Percentiles rank a stretch among this genome's conserved stretches.
phyloP scores from a whole-genome alignment of 2,113 vertebrate genomes.

The Colius striatus region DNA sequence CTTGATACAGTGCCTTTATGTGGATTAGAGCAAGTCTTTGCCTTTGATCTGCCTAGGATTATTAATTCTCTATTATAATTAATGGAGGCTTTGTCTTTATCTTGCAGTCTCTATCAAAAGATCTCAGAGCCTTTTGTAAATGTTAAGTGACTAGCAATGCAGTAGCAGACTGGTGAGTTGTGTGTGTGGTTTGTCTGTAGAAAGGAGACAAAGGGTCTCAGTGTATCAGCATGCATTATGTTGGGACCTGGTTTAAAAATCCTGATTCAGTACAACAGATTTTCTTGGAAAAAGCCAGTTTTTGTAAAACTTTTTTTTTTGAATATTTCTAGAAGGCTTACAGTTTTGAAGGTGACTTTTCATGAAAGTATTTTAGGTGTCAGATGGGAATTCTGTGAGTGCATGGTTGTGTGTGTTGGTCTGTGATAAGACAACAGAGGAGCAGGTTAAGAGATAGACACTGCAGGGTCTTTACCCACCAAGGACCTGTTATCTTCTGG shows the following conservation, averaged over 20 bases:
- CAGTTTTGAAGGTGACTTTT: background rate
- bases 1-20: background rate
- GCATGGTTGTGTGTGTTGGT: background rate
- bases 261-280: background rate
- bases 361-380: background rate
- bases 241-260: background rate
- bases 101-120: background rate
- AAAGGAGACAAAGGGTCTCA: background rate
- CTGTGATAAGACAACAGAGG: background rate
- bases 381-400: background rate
- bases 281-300: background rate
- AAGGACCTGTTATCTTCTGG: background rate
- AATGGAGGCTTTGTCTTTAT: conserved; percentile 7
- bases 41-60: conserved; percentile 15
- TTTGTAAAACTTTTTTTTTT: background rate
- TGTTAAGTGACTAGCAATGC: background rate
- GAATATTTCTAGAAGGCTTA: background rate
- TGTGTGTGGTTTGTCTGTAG: background rate
- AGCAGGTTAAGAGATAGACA: background rate
- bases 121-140: background rate
- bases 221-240: background rate
- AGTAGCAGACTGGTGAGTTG: background rate
- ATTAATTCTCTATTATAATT: conserved; percentile 4
- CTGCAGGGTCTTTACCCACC: background rate
- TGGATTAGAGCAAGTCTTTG: background rate